These are phyloP conservation scores for Eulemur rufifrons DNA, from an alignment of 2,113 vertebrate genomes.

Conservation along the genomic window DNA sequence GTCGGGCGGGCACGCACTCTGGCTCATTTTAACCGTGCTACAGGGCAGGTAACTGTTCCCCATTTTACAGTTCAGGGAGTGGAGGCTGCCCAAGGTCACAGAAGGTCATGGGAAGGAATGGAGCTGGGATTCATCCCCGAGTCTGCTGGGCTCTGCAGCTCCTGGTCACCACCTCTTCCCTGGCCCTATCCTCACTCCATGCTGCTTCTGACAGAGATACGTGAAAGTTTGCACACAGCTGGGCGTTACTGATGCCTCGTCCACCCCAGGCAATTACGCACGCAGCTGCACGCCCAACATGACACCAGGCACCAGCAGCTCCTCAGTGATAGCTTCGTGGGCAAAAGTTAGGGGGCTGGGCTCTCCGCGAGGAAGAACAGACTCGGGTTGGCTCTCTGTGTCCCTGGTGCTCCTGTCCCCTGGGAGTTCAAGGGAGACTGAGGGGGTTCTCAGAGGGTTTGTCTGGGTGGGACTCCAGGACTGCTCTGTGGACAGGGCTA, in stretches of 20 bases:
- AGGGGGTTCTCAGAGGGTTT: not conserved
- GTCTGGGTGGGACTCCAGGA: not conserved
- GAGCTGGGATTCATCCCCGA: not conserved
- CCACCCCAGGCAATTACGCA: too few relatives aligned
- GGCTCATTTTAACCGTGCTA: not conserved
- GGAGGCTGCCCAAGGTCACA: not conserved
- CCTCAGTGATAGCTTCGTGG: not conserved
- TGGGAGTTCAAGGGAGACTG: not conserved
- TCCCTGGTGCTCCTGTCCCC: not conserved
- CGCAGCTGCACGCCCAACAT: fast-evolving
- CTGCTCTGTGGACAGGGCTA: not conserved
- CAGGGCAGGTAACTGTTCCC: too few relatives aligned
- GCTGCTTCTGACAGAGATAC: not conserved
- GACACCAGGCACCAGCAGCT: fast-evolving
- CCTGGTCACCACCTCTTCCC: not conserved
- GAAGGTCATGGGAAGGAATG: not conserved
- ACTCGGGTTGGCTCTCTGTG: not conserved
- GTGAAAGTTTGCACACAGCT: fast-evolving
- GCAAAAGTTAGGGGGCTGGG: not conserved
- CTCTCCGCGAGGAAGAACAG: not conserved
- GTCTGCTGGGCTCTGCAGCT: not conserved
- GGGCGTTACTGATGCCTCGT: fast-evolving
- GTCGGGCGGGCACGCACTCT: not conserved
- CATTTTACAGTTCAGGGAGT: not conserved
- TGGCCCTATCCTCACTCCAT: fast-evolving